Conservation (phyloP, 2,888 invertebrate genomes). For the Ptilodon capucinus region DNA sequence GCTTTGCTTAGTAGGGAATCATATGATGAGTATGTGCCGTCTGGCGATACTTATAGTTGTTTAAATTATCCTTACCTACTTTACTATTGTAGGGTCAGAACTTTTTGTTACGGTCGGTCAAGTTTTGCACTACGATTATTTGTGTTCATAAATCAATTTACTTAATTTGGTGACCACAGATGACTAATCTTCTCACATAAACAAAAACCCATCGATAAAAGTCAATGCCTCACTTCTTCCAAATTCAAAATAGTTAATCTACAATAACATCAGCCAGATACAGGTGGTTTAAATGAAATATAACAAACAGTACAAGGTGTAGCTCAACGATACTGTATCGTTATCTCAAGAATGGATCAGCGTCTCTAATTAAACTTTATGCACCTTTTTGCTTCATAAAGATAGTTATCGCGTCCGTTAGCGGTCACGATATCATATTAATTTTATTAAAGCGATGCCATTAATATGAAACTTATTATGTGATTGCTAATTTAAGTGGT, state of each 20-base stretch:
- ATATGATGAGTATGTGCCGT: no score
- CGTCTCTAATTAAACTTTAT: slow-evolving; percentile 47
- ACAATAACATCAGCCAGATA: background rate
- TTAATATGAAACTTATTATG: slow-evolving; percentile 28
- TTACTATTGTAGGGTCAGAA: no score
- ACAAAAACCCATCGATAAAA: background rate
- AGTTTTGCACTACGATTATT: no score
- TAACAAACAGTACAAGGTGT: slow-evolving; percentile 20
- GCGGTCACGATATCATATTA: slow-evolving; percentile 42
- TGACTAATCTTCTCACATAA: background rate
- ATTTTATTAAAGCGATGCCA: slow-evolving; percentile 32
- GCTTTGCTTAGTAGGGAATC: no score
- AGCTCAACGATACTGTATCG: slow-evolving; percentile 25
- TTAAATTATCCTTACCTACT: no score
- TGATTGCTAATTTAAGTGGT: background rate
- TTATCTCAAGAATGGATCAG: slow-evolving; percentile 39
- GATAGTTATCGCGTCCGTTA: slow-evolving; percentile 35
- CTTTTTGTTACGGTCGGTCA: no score
- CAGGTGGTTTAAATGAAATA: slow-evolving; percentile 17
- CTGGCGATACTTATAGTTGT: no score
- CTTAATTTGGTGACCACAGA: no score
- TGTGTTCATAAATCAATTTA: background rate
- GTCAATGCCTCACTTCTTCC: background rate
- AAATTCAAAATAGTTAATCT: background rate
- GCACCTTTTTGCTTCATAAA: slow-evolving; percentile 40